A percentile compares a stretch with the other conserved stretches of the same genome.
Evolutionary conservation across 2,888 invertebrate species (phyloP).

Genomic region (Eurytoma adleriae): DNA sequence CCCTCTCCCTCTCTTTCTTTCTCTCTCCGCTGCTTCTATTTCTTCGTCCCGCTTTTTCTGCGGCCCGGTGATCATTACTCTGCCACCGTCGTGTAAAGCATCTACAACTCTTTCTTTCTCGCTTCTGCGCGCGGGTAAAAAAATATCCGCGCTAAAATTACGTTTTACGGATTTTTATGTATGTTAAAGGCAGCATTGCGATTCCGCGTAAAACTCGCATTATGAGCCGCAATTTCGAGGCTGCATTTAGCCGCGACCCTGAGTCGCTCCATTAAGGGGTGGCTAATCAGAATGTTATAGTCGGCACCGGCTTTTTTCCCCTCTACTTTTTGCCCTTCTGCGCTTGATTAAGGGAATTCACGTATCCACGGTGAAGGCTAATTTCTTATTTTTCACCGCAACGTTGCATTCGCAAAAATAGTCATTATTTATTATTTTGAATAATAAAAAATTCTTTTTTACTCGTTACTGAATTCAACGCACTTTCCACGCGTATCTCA

Average conservation of each 20-base stretch:
- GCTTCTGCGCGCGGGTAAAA: constrained; percentile 42
- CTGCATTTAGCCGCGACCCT: background rate
- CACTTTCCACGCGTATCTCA: no score
- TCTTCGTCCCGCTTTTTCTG: background rate
- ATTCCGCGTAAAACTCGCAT: constrained; percentile 43
- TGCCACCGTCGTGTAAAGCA: background rate
- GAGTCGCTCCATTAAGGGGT: background rate
- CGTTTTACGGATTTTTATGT: constrained; percentile 36
- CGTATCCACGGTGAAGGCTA: no score
- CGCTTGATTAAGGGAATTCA: no score
- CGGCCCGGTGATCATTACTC: constrained; percentile 13
- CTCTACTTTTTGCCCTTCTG: background rate
- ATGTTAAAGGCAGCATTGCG: constrained; percentile 36
- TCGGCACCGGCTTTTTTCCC: background rate
- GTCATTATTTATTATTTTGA: no score
- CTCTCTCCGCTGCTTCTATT: constrained; percentile 8
- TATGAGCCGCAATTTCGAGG: constrained; percentile 10
- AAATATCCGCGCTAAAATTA: constrained; percentile 33
- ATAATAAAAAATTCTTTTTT: no score
- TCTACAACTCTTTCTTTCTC: background rate
- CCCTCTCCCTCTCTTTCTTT: background rate
- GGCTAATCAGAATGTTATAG: constrained; percentile 11
- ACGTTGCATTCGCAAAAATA: no score
- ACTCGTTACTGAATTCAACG: no score
- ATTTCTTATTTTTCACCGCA: no score